Evolutionary conservation across 2,797 vertebrate species (phyloP).

Genomic region (Microhierax caerulescens): DNA sequence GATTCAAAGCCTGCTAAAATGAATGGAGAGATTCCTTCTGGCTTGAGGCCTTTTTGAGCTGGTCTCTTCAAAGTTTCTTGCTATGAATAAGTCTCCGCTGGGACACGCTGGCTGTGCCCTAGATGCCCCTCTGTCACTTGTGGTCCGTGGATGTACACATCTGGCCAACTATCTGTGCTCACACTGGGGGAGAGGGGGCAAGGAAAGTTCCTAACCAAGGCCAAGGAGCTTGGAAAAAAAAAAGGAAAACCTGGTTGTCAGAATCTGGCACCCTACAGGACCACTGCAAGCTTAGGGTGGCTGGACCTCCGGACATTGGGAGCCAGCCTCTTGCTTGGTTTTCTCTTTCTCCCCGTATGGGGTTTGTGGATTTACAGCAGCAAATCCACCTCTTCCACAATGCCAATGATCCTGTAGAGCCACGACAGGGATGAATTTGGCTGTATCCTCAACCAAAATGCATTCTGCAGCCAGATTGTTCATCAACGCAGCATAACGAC

Average conservation of each 20-base stretch:
- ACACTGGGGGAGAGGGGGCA: neutral
- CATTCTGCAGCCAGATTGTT: conserved; percentile 47
- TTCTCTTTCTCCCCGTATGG: neutral
- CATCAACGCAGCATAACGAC: neutral
- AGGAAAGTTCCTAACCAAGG: neutral
- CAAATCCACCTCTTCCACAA: neutral
- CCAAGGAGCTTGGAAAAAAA: neutral
- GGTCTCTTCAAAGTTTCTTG: neutral
- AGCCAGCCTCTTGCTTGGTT: neutral
- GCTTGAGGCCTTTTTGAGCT: neutral
- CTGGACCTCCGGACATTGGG: accelerated
- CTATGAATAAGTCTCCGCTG: neutral
- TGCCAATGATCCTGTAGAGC: neutral
- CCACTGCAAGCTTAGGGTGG: neutral
- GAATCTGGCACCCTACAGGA: conserved; percentile 13
- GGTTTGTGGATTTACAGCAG: neutral
- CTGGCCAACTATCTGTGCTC: neutral
- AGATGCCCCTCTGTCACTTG: neutral
- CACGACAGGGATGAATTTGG: neutral
- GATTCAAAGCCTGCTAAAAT: neutral
- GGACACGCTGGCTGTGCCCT: accelerated
- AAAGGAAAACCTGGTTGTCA: neutral
- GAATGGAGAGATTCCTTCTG: neutral
- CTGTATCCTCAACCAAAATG: neutral
- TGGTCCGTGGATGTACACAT: neutral